A percentile compares a stretch with the other conserved stretches of the same genome.
phyloP scores from a whole-genome alignment of 1,140 invertebrate genomes.

The Whitmania pigra region DNA sequence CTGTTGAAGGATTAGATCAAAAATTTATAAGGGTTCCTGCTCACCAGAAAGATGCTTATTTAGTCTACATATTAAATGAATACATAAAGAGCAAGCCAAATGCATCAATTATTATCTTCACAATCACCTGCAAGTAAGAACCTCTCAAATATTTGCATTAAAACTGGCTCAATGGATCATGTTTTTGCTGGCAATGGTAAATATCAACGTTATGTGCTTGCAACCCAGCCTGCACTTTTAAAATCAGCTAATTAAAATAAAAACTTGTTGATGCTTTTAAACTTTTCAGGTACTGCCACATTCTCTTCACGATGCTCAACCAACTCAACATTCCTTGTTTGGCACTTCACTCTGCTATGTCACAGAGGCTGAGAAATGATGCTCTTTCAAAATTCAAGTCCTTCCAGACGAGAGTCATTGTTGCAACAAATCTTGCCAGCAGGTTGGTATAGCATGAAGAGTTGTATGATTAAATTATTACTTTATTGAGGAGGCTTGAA shows the following conservation, averaged over 20 bases:
- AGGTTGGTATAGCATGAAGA: slow-evolving; percentile 28
- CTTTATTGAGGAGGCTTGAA: not conserved
- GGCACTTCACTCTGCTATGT: slow-evolving; percentile 52
- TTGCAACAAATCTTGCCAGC: slow-evolving; percentile 43
- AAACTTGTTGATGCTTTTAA: not conserved
- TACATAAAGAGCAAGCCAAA: slow-evolving; percentile 58
- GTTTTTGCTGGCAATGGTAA: not conserved
- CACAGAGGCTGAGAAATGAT: slow-evolving; percentile 37
- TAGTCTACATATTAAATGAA: slow-evolving; percentile 71
- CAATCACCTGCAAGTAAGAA: slow-evolving; percentile 78
- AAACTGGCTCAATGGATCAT: not conserved
- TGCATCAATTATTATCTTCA: slow-evolving; percentile 80
- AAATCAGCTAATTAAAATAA: no score
- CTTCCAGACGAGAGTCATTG: slow-evolving; percentile 38
- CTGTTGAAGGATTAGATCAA: slow-evolving; percentile 76
- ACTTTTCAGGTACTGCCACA: slow-evolving; percentile 38
- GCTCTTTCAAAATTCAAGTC: slow-evolving; percentile 42
- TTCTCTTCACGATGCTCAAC: slow-evolving; percentile 58
- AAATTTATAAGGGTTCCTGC: slow-evolving; percentile 74
- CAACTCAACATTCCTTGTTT: slow-evolving; percentile 74
- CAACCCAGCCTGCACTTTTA: no score
- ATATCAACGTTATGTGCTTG: no score
- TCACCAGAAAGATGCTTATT: slow-evolving; percentile 80
- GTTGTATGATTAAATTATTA: slow-evolving; percentile 1
- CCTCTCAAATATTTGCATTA: not conserved